phyloP scores from a whole-genome alignment of 2,797 vertebrate genomes.

The Oophaga sylvatica region DNA sequence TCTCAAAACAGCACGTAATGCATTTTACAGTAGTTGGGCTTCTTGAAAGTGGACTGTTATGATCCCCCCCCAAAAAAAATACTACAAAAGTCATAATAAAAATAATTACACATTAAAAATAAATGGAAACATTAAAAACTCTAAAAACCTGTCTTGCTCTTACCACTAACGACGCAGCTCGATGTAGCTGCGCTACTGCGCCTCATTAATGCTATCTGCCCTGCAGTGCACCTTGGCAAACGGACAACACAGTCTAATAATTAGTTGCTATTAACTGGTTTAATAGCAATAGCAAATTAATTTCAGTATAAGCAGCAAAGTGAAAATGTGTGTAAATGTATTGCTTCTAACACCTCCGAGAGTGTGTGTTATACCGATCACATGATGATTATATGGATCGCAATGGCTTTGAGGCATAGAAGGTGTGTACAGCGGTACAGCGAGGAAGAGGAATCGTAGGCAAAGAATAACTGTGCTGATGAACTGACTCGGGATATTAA shows the following conservation, averaged over 20 bases:
- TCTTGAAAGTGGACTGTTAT: not conserved
- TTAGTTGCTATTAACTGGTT: conserved; percentile 42
- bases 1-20: too few relatives aligned
- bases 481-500: not conserved
- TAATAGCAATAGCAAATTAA: conserved; percentile 52
- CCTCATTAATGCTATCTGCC: conserved; percentile 11
- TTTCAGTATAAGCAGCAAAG: conserved; percentile 38
- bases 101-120: not conserved
- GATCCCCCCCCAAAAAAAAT: not conserved
- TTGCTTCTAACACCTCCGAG: conserved; percentile 34
- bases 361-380: conserved; percentile 8
- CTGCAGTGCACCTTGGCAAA: conserved; percentile 18
- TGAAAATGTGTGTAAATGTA: conserved; percentile 49
- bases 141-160: too few relatives aligned
- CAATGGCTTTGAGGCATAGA: conserved; percentile 23
- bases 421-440: not conserved
- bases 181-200: not conserved
- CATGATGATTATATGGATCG: conserved; percentile 37
- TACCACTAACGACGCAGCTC: not conserved
- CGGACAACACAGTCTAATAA: conserved; percentile 48
- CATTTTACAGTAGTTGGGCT: not conserved
- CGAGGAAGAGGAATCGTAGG: not conserved
- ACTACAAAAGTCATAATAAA: not conserved
- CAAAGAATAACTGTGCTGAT: not conserved
- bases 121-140: not conserved